Base-by-base conservation (phyloP, 1,140 invertebrate species). In the Drosophila bocqueti region DNA sequence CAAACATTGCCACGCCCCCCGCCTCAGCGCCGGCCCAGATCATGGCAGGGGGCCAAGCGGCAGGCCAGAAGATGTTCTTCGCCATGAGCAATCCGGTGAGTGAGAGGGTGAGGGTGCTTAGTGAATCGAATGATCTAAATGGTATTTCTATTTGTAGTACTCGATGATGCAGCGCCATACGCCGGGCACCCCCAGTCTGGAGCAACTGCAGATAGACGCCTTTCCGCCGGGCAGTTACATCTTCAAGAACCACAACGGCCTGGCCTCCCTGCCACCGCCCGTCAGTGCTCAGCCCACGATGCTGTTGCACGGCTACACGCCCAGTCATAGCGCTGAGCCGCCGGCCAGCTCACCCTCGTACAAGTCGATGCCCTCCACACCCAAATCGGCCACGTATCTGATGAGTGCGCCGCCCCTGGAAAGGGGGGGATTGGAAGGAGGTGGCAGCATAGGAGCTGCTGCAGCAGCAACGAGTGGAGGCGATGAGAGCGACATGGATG, bases 401-500 rank as follows among this genome's bases (percentile, higher is more conserved):
- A 59, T 82, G 50, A 86, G 79, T 71, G 75, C 75, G 63, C 76
- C 92, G 62, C 76, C 92, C 80, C 64, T 74, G 16, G 94, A 79
- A 38, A 64, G 55, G 31, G 63, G 40, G 40, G 60, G 47, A 50
- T 76, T 47, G 59, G 82, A 43, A 16, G 45, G 45, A 26, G 36
- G 29, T 11, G 3, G 16, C 3, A 29, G n/a, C 11, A 6, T 50
- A 1, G 26, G 65, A 8, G 24, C 9, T 13, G 24, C 13, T 13
- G 43, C 62, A 43, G 29, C 60, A 11, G 65, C 31, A 5, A 62
- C 67, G 5, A 66, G 62, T 52, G 76, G 58, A 15, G 69, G 67
- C n/a, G 79, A 83, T 38, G 79, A 93, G 86, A 83, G 93, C 58
- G 95, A 94, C 63, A 93, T 94, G 74, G 91, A 93, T 63, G 93